Evolutionary conservation across 2,797 vertebrate species (phyloP).

Genomic region (Sebastes ruberrimus): DNA sequence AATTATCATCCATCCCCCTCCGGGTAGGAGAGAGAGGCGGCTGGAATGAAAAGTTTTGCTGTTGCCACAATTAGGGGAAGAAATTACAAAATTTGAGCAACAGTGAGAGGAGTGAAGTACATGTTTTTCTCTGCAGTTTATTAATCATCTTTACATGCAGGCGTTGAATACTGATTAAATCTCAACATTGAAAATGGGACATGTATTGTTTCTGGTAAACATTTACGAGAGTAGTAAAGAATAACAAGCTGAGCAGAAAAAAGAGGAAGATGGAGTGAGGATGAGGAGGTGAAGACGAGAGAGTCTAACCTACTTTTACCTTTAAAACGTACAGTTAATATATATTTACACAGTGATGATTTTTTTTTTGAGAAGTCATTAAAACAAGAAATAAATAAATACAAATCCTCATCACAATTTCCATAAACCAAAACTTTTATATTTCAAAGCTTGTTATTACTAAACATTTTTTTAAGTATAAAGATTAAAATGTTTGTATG

Average conservation of each 20-base stretch:
- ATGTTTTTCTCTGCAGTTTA: neutral
- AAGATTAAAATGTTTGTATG: neutral
- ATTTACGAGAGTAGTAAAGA: neutral
- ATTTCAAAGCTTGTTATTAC: neutral
- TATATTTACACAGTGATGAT: neutral
- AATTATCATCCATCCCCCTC: constrained; percentile 19
- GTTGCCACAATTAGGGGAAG: neutral
- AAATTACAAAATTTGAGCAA: neutral
- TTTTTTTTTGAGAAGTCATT: neutral
- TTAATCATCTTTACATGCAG: constrained; percentile 11
- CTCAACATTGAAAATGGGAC: neutral
- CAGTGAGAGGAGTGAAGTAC: neutral
- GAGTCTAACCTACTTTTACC: neutral
- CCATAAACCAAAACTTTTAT: neutral
- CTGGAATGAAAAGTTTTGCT: neutral
- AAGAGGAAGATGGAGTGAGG: neutral
- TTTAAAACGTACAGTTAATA: neutral
- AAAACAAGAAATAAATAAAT: neutral
- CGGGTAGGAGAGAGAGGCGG: neutral
- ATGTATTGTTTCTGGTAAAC: neutral
- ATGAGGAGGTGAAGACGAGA: neutral
- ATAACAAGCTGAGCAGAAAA: neutral
- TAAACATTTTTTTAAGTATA: too few species aligned
- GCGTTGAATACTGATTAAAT: neutral
- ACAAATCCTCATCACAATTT: neutral